phyloP scores from a whole-genome alignment of 2,888 invertebrate species.

The Trissoscelio sp. region DNA sequence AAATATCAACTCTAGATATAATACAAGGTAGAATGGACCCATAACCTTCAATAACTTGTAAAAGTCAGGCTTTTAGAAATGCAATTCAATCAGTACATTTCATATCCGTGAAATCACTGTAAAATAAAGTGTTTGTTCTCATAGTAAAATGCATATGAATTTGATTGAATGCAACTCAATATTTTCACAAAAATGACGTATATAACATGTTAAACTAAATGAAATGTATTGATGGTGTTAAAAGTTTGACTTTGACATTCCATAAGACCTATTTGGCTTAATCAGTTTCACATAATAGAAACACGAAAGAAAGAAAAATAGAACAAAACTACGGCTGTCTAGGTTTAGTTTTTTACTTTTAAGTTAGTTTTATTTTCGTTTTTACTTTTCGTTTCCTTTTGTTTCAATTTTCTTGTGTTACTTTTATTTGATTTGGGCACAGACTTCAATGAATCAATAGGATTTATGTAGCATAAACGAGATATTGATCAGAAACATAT shows the following conservation, averaged over 20 bases:
- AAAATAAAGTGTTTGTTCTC: not conserved
- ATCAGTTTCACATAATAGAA: not conserved
- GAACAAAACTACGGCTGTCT: conserved; percentile 52
- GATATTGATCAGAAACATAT: not conserved
- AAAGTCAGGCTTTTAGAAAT: conserved; percentile 8
- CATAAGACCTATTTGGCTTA: not conserved
- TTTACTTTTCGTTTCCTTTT: conserved; percentile 41
- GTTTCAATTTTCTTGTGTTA: conserved; percentile 35
- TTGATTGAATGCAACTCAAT: not conserved
- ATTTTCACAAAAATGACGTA: too few relatives aligned
- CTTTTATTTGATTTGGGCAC: conserved; percentile 15
- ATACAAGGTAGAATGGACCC: too few relatives aligned
- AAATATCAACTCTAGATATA: too few relatives aligned
- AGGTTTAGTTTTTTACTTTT: conserved; percentile 52
- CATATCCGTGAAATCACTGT: not conserved
- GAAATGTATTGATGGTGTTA: conserved; percentile 31
- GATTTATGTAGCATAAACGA: not conserved
- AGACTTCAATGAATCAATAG: conserved; percentile 4
- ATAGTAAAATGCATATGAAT: too few relatives aligned
- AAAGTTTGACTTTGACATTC: conserved; percentile 42
- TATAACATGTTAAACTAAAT: not conserved
- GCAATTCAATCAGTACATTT: conserved; percentile 31
- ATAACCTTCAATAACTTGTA: too few relatives aligned
- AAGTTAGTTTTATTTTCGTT: conserved; percentile 60
- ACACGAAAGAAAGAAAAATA: conserved; percentile 10